These are phyloP conservation scores for Paracanthobrama guichenoti DNA, from an alignment of 2,113 vertebrate genomes.

Conservation along the genomic window DNA sequence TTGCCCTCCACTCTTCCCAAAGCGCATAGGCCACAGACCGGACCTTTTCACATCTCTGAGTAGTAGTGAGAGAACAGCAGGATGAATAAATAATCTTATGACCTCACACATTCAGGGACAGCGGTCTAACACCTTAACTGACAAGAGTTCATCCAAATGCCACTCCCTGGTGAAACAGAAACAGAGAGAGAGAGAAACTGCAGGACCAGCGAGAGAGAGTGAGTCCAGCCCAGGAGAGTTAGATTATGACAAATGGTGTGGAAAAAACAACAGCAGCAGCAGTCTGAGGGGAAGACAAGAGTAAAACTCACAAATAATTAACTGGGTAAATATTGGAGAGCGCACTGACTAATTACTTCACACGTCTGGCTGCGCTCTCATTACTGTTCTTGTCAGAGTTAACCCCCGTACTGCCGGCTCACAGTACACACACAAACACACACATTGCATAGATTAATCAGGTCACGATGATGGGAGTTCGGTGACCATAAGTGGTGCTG, in stretches of 20 bases:
- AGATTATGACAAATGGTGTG: constrained; percentile 78
- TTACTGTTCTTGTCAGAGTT: constrained; percentile 74
- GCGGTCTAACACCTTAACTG: constrained; percentile 68
- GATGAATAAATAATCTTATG: constrained; percentile 73
- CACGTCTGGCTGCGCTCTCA: constrained; percentile 78
- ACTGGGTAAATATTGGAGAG: constrained; percentile 82
- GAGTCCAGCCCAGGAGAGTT: constrained; percentile 64
- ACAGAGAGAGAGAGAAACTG: constrained; percentile 32
- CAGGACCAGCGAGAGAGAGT: neutral
- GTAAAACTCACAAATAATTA: constrained; percentile 83
- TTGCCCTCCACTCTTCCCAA: constrained; percentile 21
- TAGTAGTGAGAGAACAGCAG: constrained; percentile 56
- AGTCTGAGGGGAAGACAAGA: constrained; percentile 78
- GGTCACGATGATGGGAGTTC: neutral
- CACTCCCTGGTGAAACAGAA: constrained; percentile 61
- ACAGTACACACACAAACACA: constrained; percentile 24
- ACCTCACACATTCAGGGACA: constrained; percentile 70
- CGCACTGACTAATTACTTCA: constrained; percentile 78
- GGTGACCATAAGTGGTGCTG: neutral
- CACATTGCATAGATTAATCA: constrained; percentile 7
- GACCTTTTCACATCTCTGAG: constrained; percentile 66
- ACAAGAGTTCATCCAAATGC: constrained; percentile 70
- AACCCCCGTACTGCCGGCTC: constrained; percentile 65
- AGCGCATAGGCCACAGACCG: constrained; percentile 51
- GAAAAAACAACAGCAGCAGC: constrained; percentile 76